Percentiles rank a stretch among this genome's conserved stretches.
Conservation (phyloP, 2,113 vertebrate species). For the Chrysemys picta region DNA sequence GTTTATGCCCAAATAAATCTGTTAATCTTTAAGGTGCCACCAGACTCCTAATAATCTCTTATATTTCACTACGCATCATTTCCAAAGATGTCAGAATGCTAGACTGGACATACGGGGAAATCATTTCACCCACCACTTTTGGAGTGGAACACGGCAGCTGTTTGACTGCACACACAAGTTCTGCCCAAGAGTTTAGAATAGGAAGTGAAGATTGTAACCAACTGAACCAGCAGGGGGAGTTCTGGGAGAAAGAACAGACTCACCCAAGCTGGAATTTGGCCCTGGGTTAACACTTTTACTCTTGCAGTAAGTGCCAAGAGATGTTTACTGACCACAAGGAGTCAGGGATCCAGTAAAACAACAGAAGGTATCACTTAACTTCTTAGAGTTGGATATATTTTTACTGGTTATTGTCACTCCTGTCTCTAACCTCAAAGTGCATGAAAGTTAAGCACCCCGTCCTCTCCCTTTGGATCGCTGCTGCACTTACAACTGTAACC, state of each 20-base stretch:
- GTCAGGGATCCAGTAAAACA: background rate
- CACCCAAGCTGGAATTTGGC: background rate
- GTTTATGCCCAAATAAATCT: no score
- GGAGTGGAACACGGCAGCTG: background rate
- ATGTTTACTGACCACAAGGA: background rate
- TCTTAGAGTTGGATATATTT: constrained; percentile 3
- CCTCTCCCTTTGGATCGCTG: background rate
- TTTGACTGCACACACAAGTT: background rate
- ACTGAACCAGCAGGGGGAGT: background rate
- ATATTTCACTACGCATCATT: background rate
- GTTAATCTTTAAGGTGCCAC: no score
- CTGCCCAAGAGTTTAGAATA: background rate
- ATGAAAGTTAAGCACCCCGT: background rate
- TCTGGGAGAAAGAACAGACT: background rate
- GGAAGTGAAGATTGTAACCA: background rate
- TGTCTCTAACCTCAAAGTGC: background rate
- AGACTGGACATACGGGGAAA: background rate
- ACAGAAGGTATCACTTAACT: background rate
- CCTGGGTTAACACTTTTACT: background rate
- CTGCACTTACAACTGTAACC: constrained; percentile 6
- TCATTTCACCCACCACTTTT: background rate
- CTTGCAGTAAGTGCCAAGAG: background rate
- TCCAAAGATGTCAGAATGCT: background rate
- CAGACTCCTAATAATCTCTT: background rate
- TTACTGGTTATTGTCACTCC: background rate